Evolutionary conservation across 2,113 vertebrate species (phyloP).

Genomic region (Phocoena phocoena): DNA sequence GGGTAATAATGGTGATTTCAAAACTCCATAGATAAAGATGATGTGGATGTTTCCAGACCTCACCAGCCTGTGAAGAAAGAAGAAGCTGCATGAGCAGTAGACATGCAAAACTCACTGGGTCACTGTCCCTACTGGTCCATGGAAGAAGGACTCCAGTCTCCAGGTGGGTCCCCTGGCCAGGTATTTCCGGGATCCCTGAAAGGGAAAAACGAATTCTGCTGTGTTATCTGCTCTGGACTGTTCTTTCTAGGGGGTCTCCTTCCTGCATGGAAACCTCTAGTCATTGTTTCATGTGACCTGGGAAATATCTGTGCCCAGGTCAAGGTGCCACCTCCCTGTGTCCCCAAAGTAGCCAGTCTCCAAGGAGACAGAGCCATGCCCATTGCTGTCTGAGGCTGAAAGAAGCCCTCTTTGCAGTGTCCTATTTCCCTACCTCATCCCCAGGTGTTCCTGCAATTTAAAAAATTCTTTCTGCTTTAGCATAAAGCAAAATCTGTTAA

Average conservation of each 20-base stretch:
- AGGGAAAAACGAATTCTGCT: neutral
- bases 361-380: neutral
- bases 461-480: neutral
- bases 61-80: neutral
- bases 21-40: neutral
- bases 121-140: neutral
- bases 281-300: neutral
- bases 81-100: neutral
- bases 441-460: neutral
- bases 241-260: neutral
- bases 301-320: neutral
- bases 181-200: neutral
- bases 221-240: neutral
- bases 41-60: neutral
- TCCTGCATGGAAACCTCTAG: neutral
- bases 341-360: neutral
- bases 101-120: neutral
- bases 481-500: constrained; percentile 18
- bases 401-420: neutral
- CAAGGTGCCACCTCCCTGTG: neutral
- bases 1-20: neutral
- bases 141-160: neutral
- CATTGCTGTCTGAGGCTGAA: neutral
- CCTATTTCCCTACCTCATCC: neutral
- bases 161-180: neutral